These are phyloP conservation scores for Ochropleura plecta DNA, from an alignment of 2,888 invertebrate genomes.

Conservation along the genomic window DNA sequence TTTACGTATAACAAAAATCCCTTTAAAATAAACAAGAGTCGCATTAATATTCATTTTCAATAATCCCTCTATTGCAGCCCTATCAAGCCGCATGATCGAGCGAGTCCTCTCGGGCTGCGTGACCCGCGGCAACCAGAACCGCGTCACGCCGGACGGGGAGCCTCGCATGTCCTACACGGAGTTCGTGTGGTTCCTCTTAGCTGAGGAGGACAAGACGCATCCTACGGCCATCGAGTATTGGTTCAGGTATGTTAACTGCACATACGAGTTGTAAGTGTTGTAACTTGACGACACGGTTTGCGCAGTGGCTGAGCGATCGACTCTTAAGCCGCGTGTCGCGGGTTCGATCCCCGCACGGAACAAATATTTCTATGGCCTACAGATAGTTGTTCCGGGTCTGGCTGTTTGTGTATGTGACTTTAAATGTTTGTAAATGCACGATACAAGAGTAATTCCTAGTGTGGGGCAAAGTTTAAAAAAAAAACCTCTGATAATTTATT, in stretches of 20 bases:
- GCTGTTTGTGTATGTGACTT: no score
- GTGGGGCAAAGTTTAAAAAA: no score
- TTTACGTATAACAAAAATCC: neutral
- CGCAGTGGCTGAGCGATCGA: no score
- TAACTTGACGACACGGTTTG: no score
- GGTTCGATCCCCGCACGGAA: no score
- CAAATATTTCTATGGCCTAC: no score
- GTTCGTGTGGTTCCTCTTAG: constrained; percentile 99
- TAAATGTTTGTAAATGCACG: no score
- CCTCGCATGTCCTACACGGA: constrained; percentile 99
- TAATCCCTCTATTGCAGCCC: constrained; percentile 91
- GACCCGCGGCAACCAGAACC: constrained; percentile 93
- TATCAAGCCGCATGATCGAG: constrained; percentile 99
- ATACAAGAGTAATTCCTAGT: no score
- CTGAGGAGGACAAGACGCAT: constrained; percentile 99
- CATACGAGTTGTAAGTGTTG: no score
- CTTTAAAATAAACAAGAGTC: neutral
- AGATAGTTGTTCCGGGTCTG: no score
- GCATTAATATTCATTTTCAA: neutral
- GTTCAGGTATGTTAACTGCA: constrained; percentile 92
- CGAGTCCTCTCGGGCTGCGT: constrained; percentile 99
- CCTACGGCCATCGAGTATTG: constrained; percentile 98
- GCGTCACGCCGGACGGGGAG: constrained; percentile 90
- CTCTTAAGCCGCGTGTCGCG: no score
- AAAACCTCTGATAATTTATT: no score